Evolutionary conservation across 2,888 invertebrate species (phyloP).

Genomic region (Creontiades dilutus): DNA sequence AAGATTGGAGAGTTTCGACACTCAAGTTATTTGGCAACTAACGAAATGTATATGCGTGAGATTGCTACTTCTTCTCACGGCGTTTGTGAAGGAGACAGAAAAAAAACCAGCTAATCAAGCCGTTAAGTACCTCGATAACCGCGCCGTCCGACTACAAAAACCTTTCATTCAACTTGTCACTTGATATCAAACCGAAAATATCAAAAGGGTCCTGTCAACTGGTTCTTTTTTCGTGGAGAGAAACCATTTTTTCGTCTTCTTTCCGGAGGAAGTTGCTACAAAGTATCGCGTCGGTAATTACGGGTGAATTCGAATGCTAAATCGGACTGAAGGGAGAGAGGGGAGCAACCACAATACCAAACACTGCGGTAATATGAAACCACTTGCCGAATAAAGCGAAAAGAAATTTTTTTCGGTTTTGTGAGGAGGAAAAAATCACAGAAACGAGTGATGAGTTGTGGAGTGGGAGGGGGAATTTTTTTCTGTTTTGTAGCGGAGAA

Average conservation of each 20-base stretch:
- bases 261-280: slow-evolving; percentile 45
- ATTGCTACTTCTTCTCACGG: background rate
- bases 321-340: slow-evolving; percentile 44
- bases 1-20: too few species aligned
- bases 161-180: slow-evolving; percentile 34
- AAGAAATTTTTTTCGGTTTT: background rate
- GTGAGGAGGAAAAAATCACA: background rate
- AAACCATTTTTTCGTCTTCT: slow-evolving; percentile 20
- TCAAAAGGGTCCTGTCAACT: slow-evolving; percentile 51
- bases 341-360: slow-evolving; percentile 12
- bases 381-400: slow-evolving; percentile 17
- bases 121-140: slow-evolving; percentile 56
- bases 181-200: slow-evolving; percentile 61
- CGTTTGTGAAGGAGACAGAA: background rate
- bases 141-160: background rate
- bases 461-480: background rate
- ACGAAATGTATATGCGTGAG: slow-evolving; percentile 50
- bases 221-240: background rate
- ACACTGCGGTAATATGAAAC: slow-evolving; percentile 65
- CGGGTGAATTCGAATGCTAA: slow-evolving; percentile 54
- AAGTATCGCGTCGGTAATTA: slow-evolving; percentile 53
- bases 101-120: slow-evolving; percentile 60
- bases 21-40: background rate
- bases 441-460: background rate
- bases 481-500: background rate